phyloP scores from a whole-genome alignment of 2,113 vertebrate species.

The Tympanuchus pallidicinctus region DNA sequence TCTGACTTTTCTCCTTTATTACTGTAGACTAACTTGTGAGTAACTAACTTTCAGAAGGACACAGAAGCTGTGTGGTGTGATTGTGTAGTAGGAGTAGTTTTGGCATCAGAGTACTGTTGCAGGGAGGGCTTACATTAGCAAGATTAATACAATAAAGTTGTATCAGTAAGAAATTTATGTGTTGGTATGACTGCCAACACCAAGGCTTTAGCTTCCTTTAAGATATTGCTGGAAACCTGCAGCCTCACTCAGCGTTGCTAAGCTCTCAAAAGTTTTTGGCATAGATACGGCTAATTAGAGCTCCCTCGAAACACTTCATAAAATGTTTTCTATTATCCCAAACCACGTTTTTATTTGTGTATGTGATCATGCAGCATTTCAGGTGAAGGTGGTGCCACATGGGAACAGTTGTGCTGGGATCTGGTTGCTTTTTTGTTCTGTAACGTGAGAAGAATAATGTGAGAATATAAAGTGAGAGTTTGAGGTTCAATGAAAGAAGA shows the following conservation, averaged over 20 bases:
- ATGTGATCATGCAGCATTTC: neutral
- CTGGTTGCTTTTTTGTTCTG: neutral
- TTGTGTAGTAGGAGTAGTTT: fast-evolving
- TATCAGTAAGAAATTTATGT: neutral
- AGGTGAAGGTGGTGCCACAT: fast-evolving
- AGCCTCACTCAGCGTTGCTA: neutral
- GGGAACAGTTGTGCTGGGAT: neutral
- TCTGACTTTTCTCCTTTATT: neutral
- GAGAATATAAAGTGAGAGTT: neutral
- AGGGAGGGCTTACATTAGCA: neutral
- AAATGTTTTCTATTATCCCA: neutral
- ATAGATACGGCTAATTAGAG: neutral
- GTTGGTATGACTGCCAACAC: neutral
- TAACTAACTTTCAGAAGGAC: neutral
- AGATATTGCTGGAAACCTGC: neutral
- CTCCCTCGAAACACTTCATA: neutral
- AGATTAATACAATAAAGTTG: neutral
- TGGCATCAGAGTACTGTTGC: neutral
- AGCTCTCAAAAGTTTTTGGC: neutral
- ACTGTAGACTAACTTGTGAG: neutral
- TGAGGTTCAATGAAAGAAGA: neutral
- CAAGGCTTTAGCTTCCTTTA: neutral
- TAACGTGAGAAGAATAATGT: neutral
- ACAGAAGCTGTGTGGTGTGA: fast-evolving
- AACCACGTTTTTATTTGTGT: neutral